A percentile compares a stretch with the other conserved stretches of the same genome.
Conservation (phyloP, 2,113 vertebrate genomes). For the Reinhardtius hippoglossoides region DNA sequence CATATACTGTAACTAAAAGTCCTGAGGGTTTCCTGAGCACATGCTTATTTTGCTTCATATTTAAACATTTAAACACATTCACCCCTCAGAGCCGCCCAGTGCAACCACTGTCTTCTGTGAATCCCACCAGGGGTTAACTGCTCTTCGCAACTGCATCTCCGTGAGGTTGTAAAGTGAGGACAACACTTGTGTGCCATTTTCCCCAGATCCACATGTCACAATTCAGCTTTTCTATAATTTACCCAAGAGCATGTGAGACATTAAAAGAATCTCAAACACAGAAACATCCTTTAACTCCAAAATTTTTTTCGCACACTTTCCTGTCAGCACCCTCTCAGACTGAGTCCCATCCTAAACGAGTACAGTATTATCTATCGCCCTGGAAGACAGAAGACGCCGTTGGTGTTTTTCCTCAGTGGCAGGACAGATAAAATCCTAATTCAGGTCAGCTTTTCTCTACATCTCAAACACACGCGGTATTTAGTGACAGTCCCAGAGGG, state of each 20-base stretch:
- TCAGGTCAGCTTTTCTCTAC: conserved; percentile 37
- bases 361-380: conserved; percentile 5
- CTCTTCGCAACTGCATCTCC: conserved; percentile 33
- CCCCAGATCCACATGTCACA: conserved; percentile 18
- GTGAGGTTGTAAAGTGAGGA: conserved; percentile 15
- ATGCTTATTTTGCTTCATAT: conserved; percentile 35
- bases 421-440: conserved; percentile 47
- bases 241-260: conserved; percentile 27
- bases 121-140: conserved; percentile 46
- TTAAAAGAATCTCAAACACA: conserved; percentile 38
- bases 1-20: not conserved
- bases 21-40: conserved; percentile 15
- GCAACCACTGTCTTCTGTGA: conserved; percentile 27
- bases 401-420: conserved; percentile 24
- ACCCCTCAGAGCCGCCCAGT: conserved; percentile 23
- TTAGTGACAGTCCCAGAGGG: conserved; percentile 13
- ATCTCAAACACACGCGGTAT: conserved; percentile 13
- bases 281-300: conserved; percentile 30
- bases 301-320: not conserved
- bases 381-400: conserved; percentile 20
- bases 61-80: conserved; percentile 48
- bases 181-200: conserved; percentile 26
- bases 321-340: not conserved
- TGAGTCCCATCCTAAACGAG: conserved; percentile 16
- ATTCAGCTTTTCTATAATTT: conserved; percentile 11